Base-by-base conservation (phyloP, 2,797 vertebrate genomes). In the Poecilia picta region DNA sequence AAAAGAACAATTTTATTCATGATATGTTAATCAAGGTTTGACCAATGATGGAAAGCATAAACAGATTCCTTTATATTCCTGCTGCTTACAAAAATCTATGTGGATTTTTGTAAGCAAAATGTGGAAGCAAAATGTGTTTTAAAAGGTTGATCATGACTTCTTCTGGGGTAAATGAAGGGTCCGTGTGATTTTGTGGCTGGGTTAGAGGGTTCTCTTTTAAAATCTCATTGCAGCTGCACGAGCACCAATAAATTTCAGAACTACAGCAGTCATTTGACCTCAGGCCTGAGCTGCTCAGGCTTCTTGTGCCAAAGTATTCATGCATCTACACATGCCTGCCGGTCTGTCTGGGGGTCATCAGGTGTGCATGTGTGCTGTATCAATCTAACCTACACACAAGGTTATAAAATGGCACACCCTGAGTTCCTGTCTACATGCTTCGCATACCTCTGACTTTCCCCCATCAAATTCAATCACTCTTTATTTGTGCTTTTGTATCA, bases 391-490 rank as follows among this genome's bases (percentile, higher is more conserved):
- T 57, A 41, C 39, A 82, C 57, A 51, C 73, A 76, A 51, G 33
- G 31, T 79, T 55, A 72, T 78, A 53, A 72, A 77, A 28, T 77
- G 81, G 83, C 64, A 86, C 68, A 85, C 82, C 85, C 81, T 81
- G 77, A 83, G 85, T 85, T 89, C 25, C 59, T 83, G 49, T 68
- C 73, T 59, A 83, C 83, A 93, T 93, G 92, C 90, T 84, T 93
- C 36, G 85, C 81, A 93, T 91, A 85, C 72, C 87, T 85, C 88
- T 83, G 85, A 80, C 47, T 91, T 90, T 92, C 87, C 88, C 81
- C 78, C 84, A 83, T 88, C 85, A 78, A 74, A 85, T 76, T 83
- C 47, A 78, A 80, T 86, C 49, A 64, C 57, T 59, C 39, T 77
- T 76, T 74, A 16, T 79, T 70, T 76, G 28, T 79, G 62, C 81